Evolutionary conservation across 1,140 invertebrate species (phyloP).

Genomic region (Drosophila nigromelanica): DNA sequence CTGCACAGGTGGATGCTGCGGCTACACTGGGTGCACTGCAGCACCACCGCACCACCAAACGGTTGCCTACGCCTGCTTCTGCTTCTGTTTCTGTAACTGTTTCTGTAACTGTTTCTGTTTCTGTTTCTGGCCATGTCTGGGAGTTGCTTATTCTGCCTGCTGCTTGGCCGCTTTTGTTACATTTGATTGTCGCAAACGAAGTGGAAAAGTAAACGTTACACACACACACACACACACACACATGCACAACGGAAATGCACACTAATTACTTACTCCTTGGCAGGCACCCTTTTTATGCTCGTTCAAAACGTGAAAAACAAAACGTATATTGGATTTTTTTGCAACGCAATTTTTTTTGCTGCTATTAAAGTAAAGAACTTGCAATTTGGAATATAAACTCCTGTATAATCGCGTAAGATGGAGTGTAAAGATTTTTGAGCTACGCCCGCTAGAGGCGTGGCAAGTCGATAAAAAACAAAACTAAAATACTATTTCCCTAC

Average conservation of each 20-base stretch:
- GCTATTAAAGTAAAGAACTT: too few species aligned
- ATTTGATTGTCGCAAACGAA: conserved; percentile 80
- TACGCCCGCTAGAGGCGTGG: too few species aligned
- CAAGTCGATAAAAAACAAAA: too few species aligned
- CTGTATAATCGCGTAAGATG: too few species aligned
- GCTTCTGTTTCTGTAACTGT: background rate
- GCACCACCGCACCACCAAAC: too few species aligned
- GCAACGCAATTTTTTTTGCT: too few species aligned
- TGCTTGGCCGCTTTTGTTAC: conserved; percentile 66
- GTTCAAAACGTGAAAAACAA: too few species aligned
- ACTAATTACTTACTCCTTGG: conserved; percentile 78
- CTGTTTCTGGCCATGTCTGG: conserved; percentile 5
- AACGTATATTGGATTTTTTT: too few species aligned
- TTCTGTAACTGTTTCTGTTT: background rate
- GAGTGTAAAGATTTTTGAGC: too few species aligned
- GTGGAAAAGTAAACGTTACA: conserved; percentile 77
- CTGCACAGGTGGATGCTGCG: conserved; percentile 42
- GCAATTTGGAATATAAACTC: too few species aligned
- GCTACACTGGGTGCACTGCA: background rate
- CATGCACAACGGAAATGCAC: conserved; percentile 63
- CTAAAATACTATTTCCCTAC: too few species aligned
- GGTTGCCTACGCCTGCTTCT: too few species aligned
- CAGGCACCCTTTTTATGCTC: conserved; percentile 49
- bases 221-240: conserved; percentile 45
- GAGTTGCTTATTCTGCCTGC: conserved; percentile 33